These are phyloP conservation scores for Taphrorychus bicolor DNA, from an alignment of 2,888 invertebrate species.

Conservation along the genomic window DNA sequence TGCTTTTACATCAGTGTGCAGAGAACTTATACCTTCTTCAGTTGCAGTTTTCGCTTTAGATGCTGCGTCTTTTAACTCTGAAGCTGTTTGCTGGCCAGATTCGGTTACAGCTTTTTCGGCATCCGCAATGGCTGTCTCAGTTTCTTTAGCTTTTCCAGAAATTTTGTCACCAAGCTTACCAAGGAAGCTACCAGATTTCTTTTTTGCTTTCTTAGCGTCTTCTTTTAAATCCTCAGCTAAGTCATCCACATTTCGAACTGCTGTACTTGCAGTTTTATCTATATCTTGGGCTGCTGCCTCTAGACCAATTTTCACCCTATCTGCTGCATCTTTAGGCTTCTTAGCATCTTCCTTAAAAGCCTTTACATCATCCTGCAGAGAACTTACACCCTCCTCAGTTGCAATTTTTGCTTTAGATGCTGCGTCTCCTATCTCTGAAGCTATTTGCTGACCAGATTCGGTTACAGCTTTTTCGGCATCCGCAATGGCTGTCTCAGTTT, in stretches of 20 bases:
- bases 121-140: neutral
- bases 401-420: slow-evolving; percentile 27
- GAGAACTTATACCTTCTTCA: no score
- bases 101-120: neutral
- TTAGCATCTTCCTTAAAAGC: no score
- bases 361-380: no score
- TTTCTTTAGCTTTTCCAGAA: slow-evolving; percentile 14
- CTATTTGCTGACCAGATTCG: slow-evolving; percentile 38
- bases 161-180: slow-evolving; percentile 40
- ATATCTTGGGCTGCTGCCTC: slow-evolving; percentile 39
- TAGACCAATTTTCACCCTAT: no score
- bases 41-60: neutral
- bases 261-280: slow-evolving; percentile 20
- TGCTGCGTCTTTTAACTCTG: neutral
- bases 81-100: neutral
- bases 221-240: slow-evolving; percentile 1
- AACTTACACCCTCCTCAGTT: neutral
- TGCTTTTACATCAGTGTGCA: no score
- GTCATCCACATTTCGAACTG: neutral
- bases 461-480: neutral
- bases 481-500: neutral
- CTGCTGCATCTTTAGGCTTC: no score
- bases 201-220: slow-evolving; percentile 23
- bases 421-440: slow-evolving; percentile 4
- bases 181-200: slow-evolving; percentile 42